Evolutionary conservation across 2,113 vertebrate genomes (phyloP), one percentile per base, ranked within the genome.

Genomic region (Ariopsis seemanni): DNA sequence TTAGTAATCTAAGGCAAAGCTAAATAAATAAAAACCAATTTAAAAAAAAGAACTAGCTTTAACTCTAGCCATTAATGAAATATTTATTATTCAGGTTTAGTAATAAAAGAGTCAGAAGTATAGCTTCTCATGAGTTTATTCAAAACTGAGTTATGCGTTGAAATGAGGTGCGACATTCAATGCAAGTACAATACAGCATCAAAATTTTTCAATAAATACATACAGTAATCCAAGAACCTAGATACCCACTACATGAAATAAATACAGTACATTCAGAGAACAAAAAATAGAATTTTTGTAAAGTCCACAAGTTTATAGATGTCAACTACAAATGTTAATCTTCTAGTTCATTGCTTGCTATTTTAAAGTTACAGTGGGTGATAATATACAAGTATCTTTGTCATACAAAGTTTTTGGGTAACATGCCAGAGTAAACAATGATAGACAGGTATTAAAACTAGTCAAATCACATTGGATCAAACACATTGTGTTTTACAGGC

Each of bases 391-490:
- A 10, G 14, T 27, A 11, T 52, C 63, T 4, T 67, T 71, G 42
- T 80, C 53, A 18, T n/a, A 8, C 53, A 30, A 58, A 5, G 55
- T 9, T 81, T 7, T 25, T 50, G 42, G 20, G 55, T 58, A 74
- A 7, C 20, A 85, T 60, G 11, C 9, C 69, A 63, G 22, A 52
- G 22, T 25, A 27, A 62, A 18, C 53, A 85, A 14, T 75, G 55
- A 85, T 85, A 71, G 52, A 58, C 67, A 50, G 8, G 22, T 67
- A 83, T 83, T 83, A 9, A 67, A 83, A 8, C 42, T 27, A 22
- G 57, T 25, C 57, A 18, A 83, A 67, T 22, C 25, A 67, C 42
- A 4, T 58, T 80, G 25, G 57, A 42, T 42, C 42, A 42, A 42
- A 30, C 15, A 6, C n/a, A 82, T 62, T 25, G 30, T 48, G 20